Conservation (phyloP, 2,113 vertebrate species). For the Trochalopteron elliotii region DNA sequence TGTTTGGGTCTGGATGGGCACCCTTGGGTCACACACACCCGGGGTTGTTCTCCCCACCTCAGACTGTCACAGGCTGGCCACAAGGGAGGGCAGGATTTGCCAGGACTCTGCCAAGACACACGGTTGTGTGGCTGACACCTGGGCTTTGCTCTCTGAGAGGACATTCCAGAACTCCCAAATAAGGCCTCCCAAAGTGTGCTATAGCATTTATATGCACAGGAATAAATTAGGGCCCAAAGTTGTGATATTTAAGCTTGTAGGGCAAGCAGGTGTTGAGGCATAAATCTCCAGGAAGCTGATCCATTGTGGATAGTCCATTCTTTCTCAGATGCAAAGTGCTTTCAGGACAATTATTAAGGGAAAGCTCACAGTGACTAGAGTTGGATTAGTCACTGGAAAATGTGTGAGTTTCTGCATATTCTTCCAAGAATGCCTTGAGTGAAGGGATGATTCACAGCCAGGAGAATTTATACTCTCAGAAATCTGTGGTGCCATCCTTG, state of each 20-base stretch:
- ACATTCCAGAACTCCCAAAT: not conserved
- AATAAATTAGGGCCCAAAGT: not conserved
- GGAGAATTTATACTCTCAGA: not conserved
- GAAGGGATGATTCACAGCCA: constrained; percentile 46
- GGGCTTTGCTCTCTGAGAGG: not conserved
- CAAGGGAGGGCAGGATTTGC: not conserved
- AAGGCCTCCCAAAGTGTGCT: not conserved
- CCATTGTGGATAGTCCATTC: fast-evolving
- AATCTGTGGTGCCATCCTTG: not conserved
- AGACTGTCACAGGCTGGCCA: not conserved
- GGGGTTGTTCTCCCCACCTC: not conserved
- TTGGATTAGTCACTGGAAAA: constrained; percentile 49
- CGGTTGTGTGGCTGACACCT: not conserved
- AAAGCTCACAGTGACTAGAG: not conserved
- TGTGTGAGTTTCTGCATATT: not conserved
- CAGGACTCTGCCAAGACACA: not conserved
- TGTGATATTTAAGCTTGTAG: not conserved
- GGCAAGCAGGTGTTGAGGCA: not conserved
- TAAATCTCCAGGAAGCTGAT: not conserved
- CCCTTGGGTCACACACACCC: not conserved
- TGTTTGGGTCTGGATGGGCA: fast-evolving
- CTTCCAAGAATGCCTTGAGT: not conserved
- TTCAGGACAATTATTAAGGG: not conserved
- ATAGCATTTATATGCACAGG: not conserved
- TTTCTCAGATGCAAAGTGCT: not conserved